These are phyloP conservation scores for Caenorhabditis imperialis DNA, from an alignment of 2,888 invertebrate genomes.

Conservation along the genomic window DNA sequence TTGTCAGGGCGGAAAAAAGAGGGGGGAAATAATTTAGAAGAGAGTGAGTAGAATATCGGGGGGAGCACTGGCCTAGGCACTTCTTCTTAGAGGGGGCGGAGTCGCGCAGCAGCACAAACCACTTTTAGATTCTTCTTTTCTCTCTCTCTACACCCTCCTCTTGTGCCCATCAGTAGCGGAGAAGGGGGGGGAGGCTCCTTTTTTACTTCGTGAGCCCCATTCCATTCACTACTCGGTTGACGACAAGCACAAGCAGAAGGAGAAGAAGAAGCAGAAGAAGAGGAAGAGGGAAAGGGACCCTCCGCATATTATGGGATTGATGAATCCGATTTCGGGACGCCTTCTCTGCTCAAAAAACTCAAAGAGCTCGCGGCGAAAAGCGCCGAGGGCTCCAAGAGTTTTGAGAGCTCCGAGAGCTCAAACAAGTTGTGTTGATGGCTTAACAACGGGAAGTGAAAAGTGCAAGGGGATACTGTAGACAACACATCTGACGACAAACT, in stretches of 20 bases:
- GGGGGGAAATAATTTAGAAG: slow-evolving; percentile 14
- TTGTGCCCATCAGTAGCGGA: too few relatives aligned
- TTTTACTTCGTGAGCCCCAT: slow-evolving; percentile 37
- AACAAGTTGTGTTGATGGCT: slow-evolving; percentile 23
- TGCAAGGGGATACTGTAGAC: too few relatives aligned
- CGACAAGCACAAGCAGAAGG: slow-evolving; percentile 40
- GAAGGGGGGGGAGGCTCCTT: too few relatives aligned
- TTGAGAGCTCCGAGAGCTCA: too few relatives aligned
- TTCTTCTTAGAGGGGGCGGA: slow-evolving; percentile 36
- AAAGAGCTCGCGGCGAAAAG: too few relatives aligned
- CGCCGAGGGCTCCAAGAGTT: too few relatives aligned
- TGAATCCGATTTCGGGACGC: slow-evolving; percentile 48
- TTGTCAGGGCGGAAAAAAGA: slow-evolving; percentile 15
- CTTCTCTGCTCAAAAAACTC: too few relatives aligned
- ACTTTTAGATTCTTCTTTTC: slow-evolving; percentile 38
- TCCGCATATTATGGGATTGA: slow-evolving; percentile 49
- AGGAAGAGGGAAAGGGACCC: slow-evolving; percentile 28
- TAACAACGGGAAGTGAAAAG: too few relatives aligned
- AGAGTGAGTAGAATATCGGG: slow-evolving; percentile 4
- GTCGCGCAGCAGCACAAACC: slow-evolving; percentile 46
- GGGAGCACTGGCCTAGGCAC: slow-evolving; percentile 48
- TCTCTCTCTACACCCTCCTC: slow-evolving; percentile 44
- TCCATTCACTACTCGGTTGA: slow-evolving; percentile 51
- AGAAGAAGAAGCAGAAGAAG: slow-evolving; percentile 20
- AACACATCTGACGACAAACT: too few relatives aligned